Evolutionary conservation across 2,113 vertebrate genomes (phyloP), one percentile per base, ranked within the genome.

Genomic region (Machaerirhynchus nigripectus): DNA sequence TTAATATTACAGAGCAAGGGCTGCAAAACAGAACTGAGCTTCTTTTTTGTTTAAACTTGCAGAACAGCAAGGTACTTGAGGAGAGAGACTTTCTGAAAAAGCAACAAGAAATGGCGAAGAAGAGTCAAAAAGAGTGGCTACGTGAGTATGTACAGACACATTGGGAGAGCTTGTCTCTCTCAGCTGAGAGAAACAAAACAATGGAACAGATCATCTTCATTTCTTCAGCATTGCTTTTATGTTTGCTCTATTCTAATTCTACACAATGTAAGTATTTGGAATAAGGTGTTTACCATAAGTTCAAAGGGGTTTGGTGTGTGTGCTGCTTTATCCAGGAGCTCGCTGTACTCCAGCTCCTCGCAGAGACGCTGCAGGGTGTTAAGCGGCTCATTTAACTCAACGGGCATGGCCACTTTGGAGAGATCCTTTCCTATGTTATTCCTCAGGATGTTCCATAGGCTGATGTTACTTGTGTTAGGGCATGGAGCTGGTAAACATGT

Each of bases 391-490:
- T 99, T 99, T 23, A 99, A 97, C 81, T 99, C 98, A 61, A 99
- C 99, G 0, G 99, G 99, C 99, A 99, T 99, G 52, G 99, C 98
- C 97, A 99, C 99, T 84, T 99, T 99, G 82, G 99, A 99, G 67
- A 99, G 97, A 92, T 99, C 99, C 97, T 99, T 99, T 39, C 99
- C 99, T 5, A 99, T 99, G 97, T 99, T 99, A 69, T 99, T 99
- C 73, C 98, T 98, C 83, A 99, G 98, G 95, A 99, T 99, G 97
- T 99, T 99, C 99, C 99, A 99, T 11, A 99, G 93, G 95, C 99
- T 99, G 97, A 99, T 98, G 96, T 97, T 98, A 89, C 98, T 99
- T 26, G 98, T 99, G 88, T 98, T 99, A 57, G 99, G 99, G 53
- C 99, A 98, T 0, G 98, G 98, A 1, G 98, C 98, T 1, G 99